Conservation (phyloP, 2,888 invertebrate genomes). For the Diachrysia chrysitis region DNA sequence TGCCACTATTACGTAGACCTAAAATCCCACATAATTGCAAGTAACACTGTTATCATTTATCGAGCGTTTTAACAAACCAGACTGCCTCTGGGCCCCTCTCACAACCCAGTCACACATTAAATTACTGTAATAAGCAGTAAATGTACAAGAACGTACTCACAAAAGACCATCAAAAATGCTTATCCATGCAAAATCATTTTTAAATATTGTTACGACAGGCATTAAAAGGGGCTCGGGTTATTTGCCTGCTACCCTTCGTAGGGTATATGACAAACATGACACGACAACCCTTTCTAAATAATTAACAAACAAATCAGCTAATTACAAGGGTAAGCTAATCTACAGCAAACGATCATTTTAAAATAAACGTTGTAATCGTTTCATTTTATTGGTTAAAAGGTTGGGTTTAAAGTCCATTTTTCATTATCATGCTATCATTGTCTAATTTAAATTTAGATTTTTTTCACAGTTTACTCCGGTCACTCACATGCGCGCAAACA, state of each 20-base stretch:
- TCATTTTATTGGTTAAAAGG: slow-evolving; percentile 11
- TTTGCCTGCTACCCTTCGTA: slow-evolving; percentile 40
- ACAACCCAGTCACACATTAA: slow-evolving; percentile 1
- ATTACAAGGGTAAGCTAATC: slow-evolving; percentile 48
- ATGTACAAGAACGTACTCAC: slow-evolving; percentile 25
- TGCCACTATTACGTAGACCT: too few relatives aligned
- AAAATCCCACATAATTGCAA: neutral
- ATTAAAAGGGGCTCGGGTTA: slow-evolving; percentile 49
- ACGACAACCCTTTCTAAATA: slow-evolving; percentile 55
- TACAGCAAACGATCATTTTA: slow-evolving; percentile 29
- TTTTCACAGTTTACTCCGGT: too few relatives aligned
- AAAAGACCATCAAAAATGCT: slow-evolving; percentile 36
- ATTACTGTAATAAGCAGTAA: slow-evolving; percentile 15
- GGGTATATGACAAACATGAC: slow-evolving; percentile 54
- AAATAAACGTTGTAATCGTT: slow-evolving; percentile 36
- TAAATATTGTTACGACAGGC: slow-evolving; percentile 45
- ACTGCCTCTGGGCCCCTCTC: neutral
- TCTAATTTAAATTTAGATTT: too few relatives aligned
- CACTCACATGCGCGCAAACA: too few relatives aligned
- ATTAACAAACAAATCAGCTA: slow-evolving; percentile 58
- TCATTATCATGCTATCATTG: neutral
- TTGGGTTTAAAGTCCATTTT: slow-evolving; percentile 5
- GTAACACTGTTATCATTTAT: neutral
- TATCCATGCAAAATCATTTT: slow-evolving; percentile 48
- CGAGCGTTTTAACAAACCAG: neutral